Base-by-base conservation (phyloP, 92 coral and sea anemone genomes). In the Epizoanthus rinbou region DNA sequence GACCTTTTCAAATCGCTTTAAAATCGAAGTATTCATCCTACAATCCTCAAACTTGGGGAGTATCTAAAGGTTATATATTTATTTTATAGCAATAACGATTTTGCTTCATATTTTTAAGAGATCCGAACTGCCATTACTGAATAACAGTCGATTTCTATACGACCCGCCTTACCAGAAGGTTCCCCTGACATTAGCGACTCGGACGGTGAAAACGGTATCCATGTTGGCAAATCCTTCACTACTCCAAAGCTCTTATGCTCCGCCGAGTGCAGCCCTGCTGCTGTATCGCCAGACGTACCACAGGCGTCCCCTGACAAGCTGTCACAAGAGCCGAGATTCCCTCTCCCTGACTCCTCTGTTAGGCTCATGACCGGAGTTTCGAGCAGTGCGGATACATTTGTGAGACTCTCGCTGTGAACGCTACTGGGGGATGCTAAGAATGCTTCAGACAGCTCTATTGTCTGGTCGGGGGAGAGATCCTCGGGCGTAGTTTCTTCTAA, bases 161-260 rank as follows among this genome's bases (percentile, higher is more conserved):
- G 25, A 25, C 8, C 8, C 6, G 45, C 22, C 82, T 78, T 62
- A 78, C 82, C 82, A 43, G 21, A 60, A 8, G 63, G 21, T 62
- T 78, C 71, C 54, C 64, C 82, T 0, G 71, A 62, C 0, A 57
- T 19, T 19, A 67, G 85, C 33, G 76, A 66, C 47, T 81, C 84
- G 16, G 73, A 24, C 5, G 75, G 84, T 47, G 63, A 65, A 80
- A 80, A 80, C 6, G 56, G 75, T 7, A 80, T 47, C 84, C 73
- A 47, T 16, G 39, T 41, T 25, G 59, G 39, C 19, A 66, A 19
- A 23, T 78, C 71, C 59, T 39, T 45, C 19, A 74, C 53, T 0
- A 25, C 33, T 2, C 45, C 53, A 67, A 25, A 8, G 50, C 37
- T 54, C 85, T 68, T 69, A 25, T 67, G 85, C 31, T 25, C 67